phyloP scores from a whole-genome alignment of 2,113 vertebrate genomes.

The Motacilla tschutschensis region DNA sequence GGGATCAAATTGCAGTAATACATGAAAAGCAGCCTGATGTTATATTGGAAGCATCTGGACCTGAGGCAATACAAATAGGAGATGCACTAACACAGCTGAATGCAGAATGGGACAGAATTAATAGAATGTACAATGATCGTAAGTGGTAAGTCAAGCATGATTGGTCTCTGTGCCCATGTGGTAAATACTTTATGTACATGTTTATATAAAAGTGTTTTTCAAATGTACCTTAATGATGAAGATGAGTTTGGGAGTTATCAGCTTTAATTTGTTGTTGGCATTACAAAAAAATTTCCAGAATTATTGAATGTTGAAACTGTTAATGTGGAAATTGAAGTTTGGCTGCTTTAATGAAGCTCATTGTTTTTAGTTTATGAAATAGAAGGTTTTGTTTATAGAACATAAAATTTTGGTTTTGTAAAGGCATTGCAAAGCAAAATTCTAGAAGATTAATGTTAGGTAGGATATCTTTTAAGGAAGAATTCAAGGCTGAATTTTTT shows the following conservation, averaged over 20 bases:
- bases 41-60: slow-evolving; percentile 82
- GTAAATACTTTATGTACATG: background rate
- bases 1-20: slow-evolving; percentile 83
- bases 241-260: background rate
- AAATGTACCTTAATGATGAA: background rate
- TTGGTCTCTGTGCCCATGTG: background rate
- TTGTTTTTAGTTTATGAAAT: background rate
- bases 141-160: slow-evolving; percentile 80
- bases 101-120: slow-evolving; percentile 90
- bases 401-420: background rate
- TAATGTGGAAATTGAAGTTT: background rate
- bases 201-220: background rate
- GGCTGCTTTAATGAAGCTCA: background rate
- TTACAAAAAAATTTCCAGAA: background rate
- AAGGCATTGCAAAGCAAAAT: background rate
- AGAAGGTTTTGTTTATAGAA: background rate
- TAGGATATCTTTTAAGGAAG: background rate
- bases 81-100: slow-evolving; percentile 87
- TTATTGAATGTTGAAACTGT: background rate
- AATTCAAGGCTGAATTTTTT: background rate
- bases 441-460: background rate
- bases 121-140: slow-evolving; percentile 86
- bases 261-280: background rate
- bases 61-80: slow-evolving; percentile 84
- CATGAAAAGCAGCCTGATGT: slow-evolving; percentile 89